A percentile compares a stretch with the other conserved stretches of the same genome.
Evolutionary conservation across 2,797 vertebrate species (phyloP).

Genomic region (Mormyrops attenuatus): DNA sequence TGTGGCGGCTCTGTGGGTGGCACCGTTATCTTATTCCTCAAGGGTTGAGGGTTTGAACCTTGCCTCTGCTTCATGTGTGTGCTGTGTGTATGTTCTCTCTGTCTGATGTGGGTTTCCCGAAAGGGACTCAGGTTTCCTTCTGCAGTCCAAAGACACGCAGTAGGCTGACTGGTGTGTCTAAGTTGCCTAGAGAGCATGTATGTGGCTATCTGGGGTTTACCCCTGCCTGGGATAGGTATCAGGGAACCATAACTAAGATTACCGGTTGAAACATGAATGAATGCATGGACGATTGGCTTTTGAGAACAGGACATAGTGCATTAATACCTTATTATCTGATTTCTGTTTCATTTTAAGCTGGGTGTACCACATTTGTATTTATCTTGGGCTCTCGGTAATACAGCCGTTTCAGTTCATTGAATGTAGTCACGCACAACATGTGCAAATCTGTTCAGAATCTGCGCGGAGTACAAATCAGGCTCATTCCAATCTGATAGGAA

Average conservation of each 20-base stretch:
- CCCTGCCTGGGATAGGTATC: not conserved
- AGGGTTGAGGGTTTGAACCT: not conserved
- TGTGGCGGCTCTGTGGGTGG: not conserved
- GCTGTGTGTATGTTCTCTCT: not conserved
- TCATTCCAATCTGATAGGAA: conserved; percentile 21
- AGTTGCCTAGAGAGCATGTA: not conserved
- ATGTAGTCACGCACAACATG: not conserved
- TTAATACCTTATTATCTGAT: not conserved
- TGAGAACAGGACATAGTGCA: not conserved
- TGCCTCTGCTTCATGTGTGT: not conserved
- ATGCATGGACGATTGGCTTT: not conserved
- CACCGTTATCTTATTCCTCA: not conserved
- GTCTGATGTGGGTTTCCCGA: not conserved
- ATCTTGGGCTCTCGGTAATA: not conserved
- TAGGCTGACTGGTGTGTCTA: not conserved
- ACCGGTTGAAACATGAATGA: not conserved
- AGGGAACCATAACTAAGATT: not conserved
- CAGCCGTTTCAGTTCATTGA: not conserved
- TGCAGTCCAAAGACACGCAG: not conserved
- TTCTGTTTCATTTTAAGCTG: not conserved
- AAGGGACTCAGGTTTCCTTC: not conserved
- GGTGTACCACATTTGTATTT: not conserved
- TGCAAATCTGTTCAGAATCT: not conserved
- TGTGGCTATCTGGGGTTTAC: not conserved
- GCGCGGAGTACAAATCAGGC: not conserved